Percentiles rank a stretch among this genome's conserved stretches.
Evolutionary conservation across 37 sponge, comb jelly and placozoan species (phyloP).

Genomic region (Crambe crambe): DNA sequence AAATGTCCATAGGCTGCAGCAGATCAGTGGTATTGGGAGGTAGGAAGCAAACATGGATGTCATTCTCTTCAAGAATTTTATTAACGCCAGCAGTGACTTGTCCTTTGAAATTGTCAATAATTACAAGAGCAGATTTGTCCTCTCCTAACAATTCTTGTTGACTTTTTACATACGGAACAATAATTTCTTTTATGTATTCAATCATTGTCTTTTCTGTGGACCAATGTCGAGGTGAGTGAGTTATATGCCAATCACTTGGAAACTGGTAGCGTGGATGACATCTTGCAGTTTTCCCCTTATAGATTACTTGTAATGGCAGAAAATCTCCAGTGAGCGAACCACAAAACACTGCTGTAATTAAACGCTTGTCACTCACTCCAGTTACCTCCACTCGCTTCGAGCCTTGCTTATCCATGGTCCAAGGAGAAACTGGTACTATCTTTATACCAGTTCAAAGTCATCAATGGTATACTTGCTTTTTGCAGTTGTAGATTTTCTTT

Average conservation of each 20-base stretch:
- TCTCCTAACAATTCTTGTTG: no score
- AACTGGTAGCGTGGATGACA: conserved; percentile 33
- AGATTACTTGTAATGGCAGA: conserved; percentile 28
- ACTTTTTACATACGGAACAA: conserved; percentile 44
- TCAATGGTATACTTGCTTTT: neutral
- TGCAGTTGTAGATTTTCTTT: conserved; percentile 29
- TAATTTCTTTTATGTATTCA: conserved; percentile 48
- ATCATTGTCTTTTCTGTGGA: conserved; percentile 20
- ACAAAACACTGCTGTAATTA: conserved; percentile 41
- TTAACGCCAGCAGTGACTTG: neutral
- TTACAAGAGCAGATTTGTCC: conserved; percentile 11
- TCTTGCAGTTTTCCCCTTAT: conserved; percentile 31
- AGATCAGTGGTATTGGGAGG: conserved; percentile 51
- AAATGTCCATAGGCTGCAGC: conserved; percentile 58
- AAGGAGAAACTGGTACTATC: conserved; percentile 39
- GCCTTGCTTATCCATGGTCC: conserved; percentile 44
- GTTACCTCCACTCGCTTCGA: conserved; percentile 26
- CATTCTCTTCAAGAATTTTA: conserved; percentile 4
- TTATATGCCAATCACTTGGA: no score
- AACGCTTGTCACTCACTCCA: conserved; percentile 26
- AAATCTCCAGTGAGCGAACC: conserved; percentile 29
- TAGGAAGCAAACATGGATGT: conserved; percentile 40
- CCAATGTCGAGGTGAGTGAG: conserved; percentile 55
- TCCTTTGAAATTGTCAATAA: conserved; percentile 17
- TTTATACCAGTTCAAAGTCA: conserved; percentile 25